phyloP scores from a whole-genome alignment of 1,140 invertebrate species.

The Apis laboriosa region DNA sequence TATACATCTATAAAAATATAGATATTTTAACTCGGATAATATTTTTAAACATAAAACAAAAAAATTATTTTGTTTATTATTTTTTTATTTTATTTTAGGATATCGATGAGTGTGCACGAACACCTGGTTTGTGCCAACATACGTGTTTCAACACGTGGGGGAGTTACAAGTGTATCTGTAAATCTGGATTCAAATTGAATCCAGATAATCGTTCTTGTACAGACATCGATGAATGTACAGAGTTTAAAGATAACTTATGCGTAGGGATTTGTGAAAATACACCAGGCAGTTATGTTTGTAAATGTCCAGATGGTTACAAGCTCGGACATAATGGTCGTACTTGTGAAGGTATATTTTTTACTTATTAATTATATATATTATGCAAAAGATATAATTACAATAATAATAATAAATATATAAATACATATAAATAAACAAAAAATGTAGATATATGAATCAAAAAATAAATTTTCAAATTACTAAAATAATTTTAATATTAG shows the following conservation, averaged over 20 bases:
- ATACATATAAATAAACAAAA: too few species aligned
- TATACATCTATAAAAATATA: too few species aligned
- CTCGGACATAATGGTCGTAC: slow-evolving; percentile 86
- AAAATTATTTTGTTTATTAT: not conserved
- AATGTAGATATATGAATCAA: too few species aligned
- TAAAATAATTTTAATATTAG: too few species aligned
- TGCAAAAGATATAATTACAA: too few species aligned
- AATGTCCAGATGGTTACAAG: slow-evolving; percentile 92
- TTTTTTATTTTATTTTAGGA: slow-evolving; percentile 77
- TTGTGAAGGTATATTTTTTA: slow-evolving; percentile 85
- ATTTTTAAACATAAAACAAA: too few species aligned
- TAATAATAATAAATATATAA: too few species aligned
- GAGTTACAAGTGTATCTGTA: slow-evolving; percentile 89
- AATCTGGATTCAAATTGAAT: slow-evolving; percentile 86
- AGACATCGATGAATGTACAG: slow-evolving; percentile 94
- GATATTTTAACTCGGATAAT: too few species aligned
- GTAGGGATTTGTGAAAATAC: slow-evolving; percentile 93
- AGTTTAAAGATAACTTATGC: slow-evolving; percentile 87
- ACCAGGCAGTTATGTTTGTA: slow-evolving; percentile 92
- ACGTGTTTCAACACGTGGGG: slow-evolving; percentile 93
- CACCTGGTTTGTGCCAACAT: slow-evolving; percentile 88
- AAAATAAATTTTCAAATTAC: too few species aligned
- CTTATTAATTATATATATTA: not conserved
- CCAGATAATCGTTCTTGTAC: slow-evolving; percentile 89
- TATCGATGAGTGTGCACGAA: slow-evolving; percentile 85